Percentiles rank a stretch among this genome's conserved stretches.
Evolutionary conservation across 1,140 invertebrate genomes (phyloP).

Genomic region (Elysia chlorotica): DNA sequence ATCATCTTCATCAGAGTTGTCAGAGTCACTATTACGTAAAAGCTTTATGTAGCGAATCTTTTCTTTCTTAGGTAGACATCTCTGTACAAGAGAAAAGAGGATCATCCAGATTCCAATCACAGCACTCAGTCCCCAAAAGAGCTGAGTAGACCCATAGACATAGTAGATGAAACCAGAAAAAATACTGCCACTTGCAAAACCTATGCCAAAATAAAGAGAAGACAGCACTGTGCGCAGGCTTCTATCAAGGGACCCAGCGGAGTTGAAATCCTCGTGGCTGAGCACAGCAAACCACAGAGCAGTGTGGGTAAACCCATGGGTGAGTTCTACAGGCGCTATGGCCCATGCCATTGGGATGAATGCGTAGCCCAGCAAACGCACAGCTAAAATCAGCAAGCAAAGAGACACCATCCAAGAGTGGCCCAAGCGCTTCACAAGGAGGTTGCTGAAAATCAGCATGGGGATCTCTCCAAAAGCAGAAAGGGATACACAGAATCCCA

Average conservation of each 20-base stretch:
- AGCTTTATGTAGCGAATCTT: conserved; percentile 48
- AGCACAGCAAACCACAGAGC: conserved; percentile 55
- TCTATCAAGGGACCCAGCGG: conserved; percentile 47
- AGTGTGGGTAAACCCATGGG: conserved; percentile 53
- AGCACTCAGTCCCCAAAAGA: conserved; percentile 44
- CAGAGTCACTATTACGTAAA: conserved; percentile 44
- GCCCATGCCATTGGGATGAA: conserved; percentile 51
- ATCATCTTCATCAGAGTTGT: conserved; percentile 39
- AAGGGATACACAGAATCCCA: conserved; percentile 50
- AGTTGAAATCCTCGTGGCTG: conserved; percentile 49
- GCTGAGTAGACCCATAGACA: conserved; percentile 36
- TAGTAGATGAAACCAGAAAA: conserved; percentile 48
- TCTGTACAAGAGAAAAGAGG: conserved; percentile 41
- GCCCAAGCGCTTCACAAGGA: conserved; percentile 44
- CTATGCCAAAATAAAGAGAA: conserved; percentile 54
- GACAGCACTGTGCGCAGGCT: conserved; percentile 50
- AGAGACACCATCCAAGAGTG: conserved; percentile 40
- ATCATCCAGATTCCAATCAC: conserved; percentile 42
- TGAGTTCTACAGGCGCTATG: conserved; percentile 46
- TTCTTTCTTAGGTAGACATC: conserved; percentile 43
- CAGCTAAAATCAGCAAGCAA: conserved; percentile 38
- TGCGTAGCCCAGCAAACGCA: conserved; percentile 47
- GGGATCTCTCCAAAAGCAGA: conserved; percentile 49
- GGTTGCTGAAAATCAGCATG: conserved; percentile 47
- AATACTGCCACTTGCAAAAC: conserved; percentile 47